Conservation (phyloP, 1,140 invertebrate genomes). For the Drosophila mayri region DNA sequence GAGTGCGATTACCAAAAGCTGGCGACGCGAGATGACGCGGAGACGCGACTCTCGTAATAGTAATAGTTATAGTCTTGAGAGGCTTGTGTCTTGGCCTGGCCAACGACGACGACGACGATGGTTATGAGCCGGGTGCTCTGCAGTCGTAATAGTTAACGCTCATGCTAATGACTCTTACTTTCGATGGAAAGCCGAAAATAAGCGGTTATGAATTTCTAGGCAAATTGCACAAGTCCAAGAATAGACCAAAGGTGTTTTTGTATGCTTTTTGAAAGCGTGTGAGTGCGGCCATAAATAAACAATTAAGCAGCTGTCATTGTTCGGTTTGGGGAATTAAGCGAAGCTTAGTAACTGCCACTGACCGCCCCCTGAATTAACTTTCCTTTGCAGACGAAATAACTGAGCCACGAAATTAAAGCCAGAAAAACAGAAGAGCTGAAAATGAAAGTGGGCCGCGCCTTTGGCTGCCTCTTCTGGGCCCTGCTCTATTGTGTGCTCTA, state of each 20-base stretch:
- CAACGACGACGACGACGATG: slow-evolving; percentile 16
- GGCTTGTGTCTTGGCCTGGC: slow-evolving; percentile 41
- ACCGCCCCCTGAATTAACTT: slow-evolving; percentile 69
- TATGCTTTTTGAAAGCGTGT: slow-evolving; percentile 46
- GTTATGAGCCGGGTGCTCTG: slow-evolving; percentile 32
- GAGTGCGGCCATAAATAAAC: slow-evolving; percentile 55
- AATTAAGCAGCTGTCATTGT: slow-evolving; percentile 49
- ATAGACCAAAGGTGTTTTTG: slow-evolving; percentile 40
- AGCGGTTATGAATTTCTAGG: slow-evolving; percentile 22
- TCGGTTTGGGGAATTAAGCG: slow-evolving; percentile 48
- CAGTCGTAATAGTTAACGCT: slow-evolving; percentile 66
- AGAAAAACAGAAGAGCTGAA: slow-evolving; percentile 36
- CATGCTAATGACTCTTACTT: slow-evolving; percentile 77
- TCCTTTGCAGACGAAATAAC: slow-evolving; percentile 51
- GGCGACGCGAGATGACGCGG: slow-evolving; percentile 18
- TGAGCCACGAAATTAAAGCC: slow-evolving; percentile 39
- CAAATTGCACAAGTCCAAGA: slow-evolving; percentile 51
- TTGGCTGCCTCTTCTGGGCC: slow-evolving; percentile 74
- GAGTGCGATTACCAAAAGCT: slow-evolving; percentile 67
- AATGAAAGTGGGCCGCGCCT: slow-evolving; percentile 73
- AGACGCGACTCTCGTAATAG: slow-evolving; percentile 67
- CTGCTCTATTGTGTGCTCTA: slow-evolving; percentile 76
- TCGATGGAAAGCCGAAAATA: slow-evolving; percentile 62
- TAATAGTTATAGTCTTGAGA: slow-evolving; percentile 30
- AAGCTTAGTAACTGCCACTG: slow-evolving; percentile 66